Conservation (phyloP, 1,140 invertebrate genomes). For the Myzus persicae region DNA sequence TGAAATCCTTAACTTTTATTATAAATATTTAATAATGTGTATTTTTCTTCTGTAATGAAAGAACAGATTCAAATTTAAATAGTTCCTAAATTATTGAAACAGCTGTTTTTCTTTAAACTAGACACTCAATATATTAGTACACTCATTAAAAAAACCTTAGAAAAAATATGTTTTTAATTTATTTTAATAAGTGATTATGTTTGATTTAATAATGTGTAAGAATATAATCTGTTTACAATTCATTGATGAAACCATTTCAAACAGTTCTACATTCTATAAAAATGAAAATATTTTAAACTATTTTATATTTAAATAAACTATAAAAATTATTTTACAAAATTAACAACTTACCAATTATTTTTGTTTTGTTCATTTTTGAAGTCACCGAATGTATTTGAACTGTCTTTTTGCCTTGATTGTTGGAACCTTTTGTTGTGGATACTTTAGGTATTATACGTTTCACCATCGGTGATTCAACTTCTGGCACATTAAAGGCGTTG, state of each 20-base stretch:
- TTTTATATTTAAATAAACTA: too few relatives aligned
- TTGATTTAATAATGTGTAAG: neutral
- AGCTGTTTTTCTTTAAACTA: too few relatives aligned
- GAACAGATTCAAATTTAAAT: neutral
- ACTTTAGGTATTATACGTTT: neutral
- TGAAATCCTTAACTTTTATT: neutral
- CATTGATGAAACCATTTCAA: neutral
- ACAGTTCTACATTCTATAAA: neutral
- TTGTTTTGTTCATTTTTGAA: neutral
- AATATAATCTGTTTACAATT: neutral
- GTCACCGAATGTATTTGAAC: constrained; percentile 46
- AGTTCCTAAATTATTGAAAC: neutral
- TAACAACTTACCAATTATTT: constrained; percentile 10
- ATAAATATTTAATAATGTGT: neutral
- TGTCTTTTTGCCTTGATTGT: constrained; percentile 21
- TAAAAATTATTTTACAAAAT: neutral
- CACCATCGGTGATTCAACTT: constrained; percentile 43
- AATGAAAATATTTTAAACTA: too few relatives aligned
- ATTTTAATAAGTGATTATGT: neutral
- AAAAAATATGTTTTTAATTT: neutral
- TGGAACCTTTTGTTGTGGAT: constrained; percentile 14
- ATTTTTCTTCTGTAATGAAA: neutral
- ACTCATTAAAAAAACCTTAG: too few relatives aligned
- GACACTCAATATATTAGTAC: too few relatives aligned
- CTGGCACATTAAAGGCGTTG: constrained; percentile 49